Conservation (phyloP, 2,113 vertebrate genomes). For the Dasypus novemcinctus region DNA sequence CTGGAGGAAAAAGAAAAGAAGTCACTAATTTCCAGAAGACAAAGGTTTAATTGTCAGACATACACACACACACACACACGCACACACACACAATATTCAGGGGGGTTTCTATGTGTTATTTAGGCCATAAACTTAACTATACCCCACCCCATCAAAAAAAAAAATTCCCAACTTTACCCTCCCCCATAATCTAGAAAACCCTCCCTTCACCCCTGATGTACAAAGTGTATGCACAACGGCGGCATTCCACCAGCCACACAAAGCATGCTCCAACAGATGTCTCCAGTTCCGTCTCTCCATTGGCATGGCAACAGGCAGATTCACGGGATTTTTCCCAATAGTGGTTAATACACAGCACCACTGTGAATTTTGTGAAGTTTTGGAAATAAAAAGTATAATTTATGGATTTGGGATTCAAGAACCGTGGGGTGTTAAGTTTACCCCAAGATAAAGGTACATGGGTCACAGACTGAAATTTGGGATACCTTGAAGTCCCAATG, state of each 20-base stretch:
- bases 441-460: conserved; percentile 40
- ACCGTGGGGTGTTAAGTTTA: conserved; percentile 24
- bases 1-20: conserved; percentile 74
- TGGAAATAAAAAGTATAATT: conserved; percentile 48
- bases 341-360: conserved; percentile 80
- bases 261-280: conserved; percentile 80
- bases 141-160: conserved; percentile 73
- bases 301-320: conserved; percentile 77
- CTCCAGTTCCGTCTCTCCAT: conserved; percentile 66
- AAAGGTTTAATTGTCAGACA: conserved; percentile 78
- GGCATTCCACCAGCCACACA: conserved; percentile 76
- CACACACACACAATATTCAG: conserved; percentile 79
- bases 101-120: conserved; percentile 81
- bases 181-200: conserved; percentile 83
- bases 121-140: conserved; percentile 82
- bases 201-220: conserved; percentile 82
- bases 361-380: conserved; percentile 71
- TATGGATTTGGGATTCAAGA: background rate
- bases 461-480: background rate
- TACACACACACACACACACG: conserved; percentile 73
- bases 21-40: conserved; percentile 79
- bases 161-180: conserved; percentile 45
- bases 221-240: conserved; percentile 82
- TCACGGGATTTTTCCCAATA: conserved; percentile 51
- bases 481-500: background rate